Percentiles rank a stretch among this genome's conserved stretches.
phyloP scores from a whole-genome alignment of 2,888 invertebrate species.

The Parasteatoda lunata region DNA sequence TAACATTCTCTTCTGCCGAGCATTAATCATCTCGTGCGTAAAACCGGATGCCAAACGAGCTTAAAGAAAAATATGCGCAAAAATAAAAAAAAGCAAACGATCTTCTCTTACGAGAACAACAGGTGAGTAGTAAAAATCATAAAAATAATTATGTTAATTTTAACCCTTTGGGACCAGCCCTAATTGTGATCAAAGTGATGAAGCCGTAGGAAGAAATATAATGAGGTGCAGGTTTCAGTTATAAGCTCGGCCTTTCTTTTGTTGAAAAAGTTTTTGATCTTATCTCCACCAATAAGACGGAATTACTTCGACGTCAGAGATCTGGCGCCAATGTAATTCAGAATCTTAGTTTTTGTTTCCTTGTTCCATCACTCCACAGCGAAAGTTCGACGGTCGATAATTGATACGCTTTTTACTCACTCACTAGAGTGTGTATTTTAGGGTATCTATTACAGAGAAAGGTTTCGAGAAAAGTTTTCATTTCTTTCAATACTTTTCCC shows the following conservation, averaged over 20 bases:
- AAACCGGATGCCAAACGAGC: not conserved
- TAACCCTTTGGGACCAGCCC: slow-evolving; percentile 33
- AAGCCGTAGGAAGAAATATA: not conserved
- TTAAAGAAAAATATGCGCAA: not conserved
- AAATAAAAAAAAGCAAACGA: not conserved
- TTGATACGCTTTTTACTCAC: not conserved
- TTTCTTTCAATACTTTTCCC: too few relatives aligned
- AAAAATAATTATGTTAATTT: slow-evolving; percentile 53
- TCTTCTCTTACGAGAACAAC: not conserved
- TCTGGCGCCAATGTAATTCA: slow-evolving; percentile 45
- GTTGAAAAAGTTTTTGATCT: slow-evolving; percentile 7
- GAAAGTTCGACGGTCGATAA: not conserved
- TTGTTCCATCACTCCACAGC: slow-evolving; percentile 15
- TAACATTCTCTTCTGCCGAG: not conserved
- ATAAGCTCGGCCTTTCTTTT: slow-evolving; percentile 24
- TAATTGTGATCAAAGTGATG: slow-evolving; percentile 1
- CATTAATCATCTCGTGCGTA: not conserved
- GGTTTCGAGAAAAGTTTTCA: too few relatives aligned
- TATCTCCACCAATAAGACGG: slow-evolving; percentile 30
- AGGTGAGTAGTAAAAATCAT: not conserved
- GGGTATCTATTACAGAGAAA: not conserved
- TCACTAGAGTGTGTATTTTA: not conserved
- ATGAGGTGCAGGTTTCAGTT: not conserved
- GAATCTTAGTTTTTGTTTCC: slow-evolving; percentile 41
- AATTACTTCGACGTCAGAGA: not conserved